Conservation (phyloP, 2,888 invertebrate genomes). For the Campoplex nolae region DNA sequence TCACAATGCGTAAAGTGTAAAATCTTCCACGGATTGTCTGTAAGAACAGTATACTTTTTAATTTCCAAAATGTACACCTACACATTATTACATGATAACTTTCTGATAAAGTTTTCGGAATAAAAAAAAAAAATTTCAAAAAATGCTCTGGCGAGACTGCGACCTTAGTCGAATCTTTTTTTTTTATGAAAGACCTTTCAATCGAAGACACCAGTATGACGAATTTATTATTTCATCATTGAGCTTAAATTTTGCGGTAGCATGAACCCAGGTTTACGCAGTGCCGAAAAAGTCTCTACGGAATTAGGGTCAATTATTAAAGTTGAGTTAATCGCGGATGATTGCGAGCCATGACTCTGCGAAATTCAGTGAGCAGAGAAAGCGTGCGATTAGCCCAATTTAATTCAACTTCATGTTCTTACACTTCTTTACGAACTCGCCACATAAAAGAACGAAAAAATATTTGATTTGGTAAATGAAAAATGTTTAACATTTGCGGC, state of each 20-base stretch:
- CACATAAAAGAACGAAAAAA: not conserved
- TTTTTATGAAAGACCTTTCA: no score
- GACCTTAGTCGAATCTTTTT: no score
- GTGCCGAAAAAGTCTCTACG: not conserved
- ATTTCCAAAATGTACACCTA: no score
- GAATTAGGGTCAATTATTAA: constrained; percentile 4
- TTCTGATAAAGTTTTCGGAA: no score
- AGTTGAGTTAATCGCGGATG: constrained; percentile 1
- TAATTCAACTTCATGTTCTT: not conserved
- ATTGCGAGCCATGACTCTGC: not conserved
- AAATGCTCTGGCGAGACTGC: no score
- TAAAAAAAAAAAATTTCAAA: no score
- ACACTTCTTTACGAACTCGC: not conserved
- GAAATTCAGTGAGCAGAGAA: not conserved
- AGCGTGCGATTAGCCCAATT: constrained; percentile 6
- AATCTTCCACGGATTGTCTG: no score
- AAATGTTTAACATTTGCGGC: constrained; percentile 41
- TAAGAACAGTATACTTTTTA: no score
- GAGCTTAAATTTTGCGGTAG: not conserved
- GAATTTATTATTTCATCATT: no score
- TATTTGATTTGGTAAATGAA: not conserved
- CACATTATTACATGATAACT: no score
- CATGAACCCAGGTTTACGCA: not conserved
- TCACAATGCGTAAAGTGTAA: no score
- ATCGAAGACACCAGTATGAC: no score